phyloP scores from a whole-genome alignment of 1,140 invertebrate species.

The Luehdorfia chinensis region DNA sequence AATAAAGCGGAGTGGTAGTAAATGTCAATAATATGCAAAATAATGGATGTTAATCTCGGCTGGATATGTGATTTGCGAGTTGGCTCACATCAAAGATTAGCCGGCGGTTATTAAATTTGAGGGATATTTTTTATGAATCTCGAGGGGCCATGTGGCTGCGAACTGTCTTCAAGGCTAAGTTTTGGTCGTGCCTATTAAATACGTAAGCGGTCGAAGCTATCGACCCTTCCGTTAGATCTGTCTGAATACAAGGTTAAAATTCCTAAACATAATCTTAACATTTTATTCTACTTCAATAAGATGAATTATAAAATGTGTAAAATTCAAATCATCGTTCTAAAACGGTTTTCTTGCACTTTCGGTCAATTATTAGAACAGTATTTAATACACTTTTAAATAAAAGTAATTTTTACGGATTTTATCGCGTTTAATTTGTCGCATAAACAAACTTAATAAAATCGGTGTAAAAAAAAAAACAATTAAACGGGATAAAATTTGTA shows the following conservation, averaged over 20 bases:
- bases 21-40: constrained; percentile 76
- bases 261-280: too few species aligned
- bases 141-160: constrained; percentile 18
- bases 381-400: too few species aligned
- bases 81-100: constrained; percentile 60
- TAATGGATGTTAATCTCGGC: constrained; percentile 70
- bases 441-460: too few species aligned
- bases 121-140: constrained; percentile 37
- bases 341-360: too few species aligned
- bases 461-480: too few species aligned
- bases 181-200: constrained; percentile 19
- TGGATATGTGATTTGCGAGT: constrained; percentile 67
- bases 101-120: constrained; percentile 44
- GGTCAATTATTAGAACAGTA: too few species aligned
- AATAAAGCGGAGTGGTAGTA: constrained; percentile 71
- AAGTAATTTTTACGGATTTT: too few species aligned
- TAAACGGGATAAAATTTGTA: too few species aligned
- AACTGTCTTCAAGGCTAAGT: constrained; percentile 29
- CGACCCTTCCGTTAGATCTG: background rate
- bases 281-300: too few species aligned
- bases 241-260: background rate
- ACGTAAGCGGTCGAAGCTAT: background rate
- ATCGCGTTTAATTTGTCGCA: too few species aligned
- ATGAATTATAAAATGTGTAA: too few species aligned
- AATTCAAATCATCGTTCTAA: too few species aligned